These are phyloP conservation scores for Lithophane leautieri DNA, from an alignment of 2,888 invertebrate genomes.

Conservation along the genomic window DNA sequence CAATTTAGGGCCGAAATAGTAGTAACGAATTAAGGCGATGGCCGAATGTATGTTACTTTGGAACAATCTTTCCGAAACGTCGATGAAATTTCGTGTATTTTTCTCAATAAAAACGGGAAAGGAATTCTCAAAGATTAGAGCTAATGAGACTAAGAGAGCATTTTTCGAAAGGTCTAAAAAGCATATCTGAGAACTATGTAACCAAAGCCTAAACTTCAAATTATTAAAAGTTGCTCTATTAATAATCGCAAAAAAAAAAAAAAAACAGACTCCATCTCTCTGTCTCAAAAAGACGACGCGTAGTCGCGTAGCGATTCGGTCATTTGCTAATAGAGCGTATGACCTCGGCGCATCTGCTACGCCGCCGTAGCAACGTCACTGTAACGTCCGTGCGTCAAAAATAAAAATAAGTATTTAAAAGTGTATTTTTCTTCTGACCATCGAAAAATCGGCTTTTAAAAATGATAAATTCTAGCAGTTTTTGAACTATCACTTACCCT, in stretches of 20 bases:
- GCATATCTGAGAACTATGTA: too few species aligned
- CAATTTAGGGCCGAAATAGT: not conserved
- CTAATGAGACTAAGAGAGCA: not conserved
- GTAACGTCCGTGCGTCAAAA: too few species aligned
- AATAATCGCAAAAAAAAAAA: too few species aligned
- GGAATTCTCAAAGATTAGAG: not conserved
- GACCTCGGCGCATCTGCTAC: constrained; percentile 9
- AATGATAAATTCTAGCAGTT: not conserved
- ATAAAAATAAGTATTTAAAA: too few species aligned
- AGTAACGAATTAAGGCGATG: not conserved
- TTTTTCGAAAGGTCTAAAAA: too few species aligned
- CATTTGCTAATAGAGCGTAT: constrained; percentile 15
- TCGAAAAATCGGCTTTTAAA: not conserved
- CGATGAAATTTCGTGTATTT: too few species aligned
- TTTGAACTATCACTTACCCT: not conserved
- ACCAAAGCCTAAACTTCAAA: too few species aligned
- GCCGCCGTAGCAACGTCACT: constrained; percentile 18
- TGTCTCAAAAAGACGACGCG: not conserved
- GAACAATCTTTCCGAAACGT: not conserved
- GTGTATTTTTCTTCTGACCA: not conserved
- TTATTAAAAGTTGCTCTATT: too few species aligned
- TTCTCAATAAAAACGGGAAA: not conserved
- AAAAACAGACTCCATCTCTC: too few species aligned
- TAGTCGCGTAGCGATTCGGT: constrained; percentile 2
- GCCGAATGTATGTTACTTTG: not conserved